Percentiles rank a stretch among this genome's conserved stretches.
Conservation (phyloP, 2,113 vertebrate species). For the Ctenomys sociabilis region DNA sequence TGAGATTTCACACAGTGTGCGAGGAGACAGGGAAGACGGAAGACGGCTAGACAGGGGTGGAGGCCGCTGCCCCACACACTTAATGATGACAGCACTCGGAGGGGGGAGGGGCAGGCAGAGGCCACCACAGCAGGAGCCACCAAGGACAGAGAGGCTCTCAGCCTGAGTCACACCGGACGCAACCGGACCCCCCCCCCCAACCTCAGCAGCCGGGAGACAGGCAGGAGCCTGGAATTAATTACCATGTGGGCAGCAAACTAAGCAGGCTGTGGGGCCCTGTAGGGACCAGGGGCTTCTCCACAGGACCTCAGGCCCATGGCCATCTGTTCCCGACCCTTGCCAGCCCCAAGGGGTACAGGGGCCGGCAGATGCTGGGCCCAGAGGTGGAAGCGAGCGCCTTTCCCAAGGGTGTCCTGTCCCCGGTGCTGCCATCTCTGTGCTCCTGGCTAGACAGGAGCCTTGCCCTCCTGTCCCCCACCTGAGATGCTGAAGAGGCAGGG, state of each 20-base stretch:
- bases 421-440: not conserved
- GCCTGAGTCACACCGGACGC: not conserved
- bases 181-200: not conserved
- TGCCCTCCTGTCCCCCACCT: not conserved
- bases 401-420: not conserved
- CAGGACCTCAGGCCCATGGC: not conserved
- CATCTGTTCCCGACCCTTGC: not conserved
- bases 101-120: not conserved
- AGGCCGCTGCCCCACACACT: not conserved
- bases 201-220: not conserved
- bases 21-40: not conserved
- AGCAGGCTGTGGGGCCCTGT: not conserved
- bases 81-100: not conserved
- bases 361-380: not conserved
- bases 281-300: not conserved
- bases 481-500: not conserved
- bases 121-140: fast-evolving
- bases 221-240: not conserved
- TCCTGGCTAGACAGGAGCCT: not conserved
- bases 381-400: fast-evolving
- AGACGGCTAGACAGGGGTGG: not conserved
- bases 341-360: not conserved
- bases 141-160: not conserved
- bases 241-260: not conserved
- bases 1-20: not conserved